A percentile compares a stretch with the other conserved stretches of the same genome.
Evolutionary conservation across 2,113 vertebrate species (phyloP).

Genomic region (Sapajus apella): DNA sequence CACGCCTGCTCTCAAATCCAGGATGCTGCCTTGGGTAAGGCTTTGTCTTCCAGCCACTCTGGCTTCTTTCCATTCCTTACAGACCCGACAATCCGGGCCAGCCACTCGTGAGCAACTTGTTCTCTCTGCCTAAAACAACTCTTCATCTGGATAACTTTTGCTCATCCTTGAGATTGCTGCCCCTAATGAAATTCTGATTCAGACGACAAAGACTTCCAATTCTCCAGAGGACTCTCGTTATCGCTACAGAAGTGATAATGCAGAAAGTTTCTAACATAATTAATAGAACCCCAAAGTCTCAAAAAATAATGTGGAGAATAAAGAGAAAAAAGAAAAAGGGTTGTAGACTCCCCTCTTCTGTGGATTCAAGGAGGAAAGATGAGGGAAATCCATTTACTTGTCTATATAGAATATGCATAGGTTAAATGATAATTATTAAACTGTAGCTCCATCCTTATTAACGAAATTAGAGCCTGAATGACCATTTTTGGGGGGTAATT

Average conservation of each 20-base stretch:
- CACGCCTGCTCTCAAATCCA: background rate
- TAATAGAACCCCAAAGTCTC: background rate
- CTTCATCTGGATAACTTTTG: background rate
- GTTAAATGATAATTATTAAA: conserved; percentile 70
- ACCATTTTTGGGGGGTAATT: conserved; percentile 45
- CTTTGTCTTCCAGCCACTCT: background rate
- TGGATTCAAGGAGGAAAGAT: conserved; percentile 29
- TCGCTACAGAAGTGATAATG: background rate
- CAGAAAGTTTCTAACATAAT: conserved; percentile 1
- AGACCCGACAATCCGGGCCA: background rate
- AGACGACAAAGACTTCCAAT: background rate
- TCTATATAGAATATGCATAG: conserved; percentile 42
- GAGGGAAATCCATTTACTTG: conserved; percentile 50
- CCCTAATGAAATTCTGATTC: conserved; percentile 19
- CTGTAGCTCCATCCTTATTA: conserved; percentile 55
- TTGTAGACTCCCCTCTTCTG: background rate
- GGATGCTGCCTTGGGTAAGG: background rate
- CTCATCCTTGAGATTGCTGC: background rate
- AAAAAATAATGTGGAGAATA: background rate
- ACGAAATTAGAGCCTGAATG: conserved; percentile 63
- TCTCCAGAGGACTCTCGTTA: background rate
- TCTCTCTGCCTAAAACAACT: background rate
- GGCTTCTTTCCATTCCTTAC: background rate
- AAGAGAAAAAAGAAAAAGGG: background rate
- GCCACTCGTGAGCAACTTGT: background rate